Percentiles rank a stretch among this genome's conserved stretches.
Evolutionary conservation across 2,113 vertebrate species (phyloP).

Genomic region (Chionodraco myersi): DNA sequence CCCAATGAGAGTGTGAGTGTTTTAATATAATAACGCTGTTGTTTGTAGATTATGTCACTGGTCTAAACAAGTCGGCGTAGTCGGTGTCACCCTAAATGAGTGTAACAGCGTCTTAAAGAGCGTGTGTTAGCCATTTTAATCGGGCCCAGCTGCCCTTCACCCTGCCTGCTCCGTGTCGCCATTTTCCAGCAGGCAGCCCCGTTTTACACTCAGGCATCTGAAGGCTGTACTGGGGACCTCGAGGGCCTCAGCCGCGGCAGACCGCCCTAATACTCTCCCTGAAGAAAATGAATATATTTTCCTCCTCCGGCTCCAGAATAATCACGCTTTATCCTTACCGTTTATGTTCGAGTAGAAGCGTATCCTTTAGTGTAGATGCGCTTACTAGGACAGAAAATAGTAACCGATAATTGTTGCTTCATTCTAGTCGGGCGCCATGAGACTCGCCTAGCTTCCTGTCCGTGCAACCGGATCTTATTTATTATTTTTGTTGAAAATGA

Average conservation of each 20-base stretch:
- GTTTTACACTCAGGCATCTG: conserved; percentile 86
- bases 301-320: background rate
- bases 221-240: conserved; percentile 86
- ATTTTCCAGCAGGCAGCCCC: conserved; percentile 69
- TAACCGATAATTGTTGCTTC: conserved; percentile 77
- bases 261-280: conserved; percentile 80
- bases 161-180: conserved; percentile 85
- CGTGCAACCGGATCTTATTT: conserved; percentile 83
- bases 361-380: conserved; percentile 37
- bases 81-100: background rate
- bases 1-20: rapidly evolving
- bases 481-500: conserved; percentile 60
- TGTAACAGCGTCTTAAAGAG: background rate
- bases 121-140: conserved; percentile 37
- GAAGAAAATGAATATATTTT: conserved; percentile 77
- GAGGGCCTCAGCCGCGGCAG: conserved; percentile 81
- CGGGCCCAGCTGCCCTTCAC: conserved; percentile 82
- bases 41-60: rapidly evolving
- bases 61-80: background rate
- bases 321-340: conserved; percentile 78
- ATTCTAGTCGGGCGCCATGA: conserved; percentile 88
- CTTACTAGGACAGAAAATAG: conserved; percentile 58
- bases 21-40: rapidly evolving
- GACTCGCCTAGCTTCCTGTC: conserved; percentile 83
- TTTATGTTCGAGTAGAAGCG: conserved; percentile 48